phyloP scores from a whole-genome alignment of 92 coral and sea anemone species.

The Nematostella vectensis region DNA sequence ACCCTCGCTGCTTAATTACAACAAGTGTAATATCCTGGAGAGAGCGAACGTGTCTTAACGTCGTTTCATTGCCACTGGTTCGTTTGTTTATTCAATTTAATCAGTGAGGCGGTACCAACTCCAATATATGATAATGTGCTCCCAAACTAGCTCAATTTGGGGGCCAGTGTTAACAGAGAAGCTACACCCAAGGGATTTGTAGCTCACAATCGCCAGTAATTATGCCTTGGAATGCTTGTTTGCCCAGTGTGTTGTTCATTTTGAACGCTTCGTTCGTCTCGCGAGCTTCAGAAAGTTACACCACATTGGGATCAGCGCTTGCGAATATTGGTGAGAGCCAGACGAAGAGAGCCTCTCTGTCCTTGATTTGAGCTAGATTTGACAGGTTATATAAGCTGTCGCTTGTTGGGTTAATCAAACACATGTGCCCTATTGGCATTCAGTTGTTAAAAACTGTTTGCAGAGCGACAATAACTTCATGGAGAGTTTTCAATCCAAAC shows the following conservation, averaged over 20 bases:
- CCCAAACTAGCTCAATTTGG: too few relatives aligned
- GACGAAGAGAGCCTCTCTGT: too few relatives aligned
- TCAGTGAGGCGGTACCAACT: conserved; percentile 2
- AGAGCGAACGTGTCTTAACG: too few relatives aligned
- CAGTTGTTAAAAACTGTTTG: not conserved
- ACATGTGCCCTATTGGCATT: not conserved
- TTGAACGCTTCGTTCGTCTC: conserved; percentile 9
- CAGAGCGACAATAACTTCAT: not conserved
- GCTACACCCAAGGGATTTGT: conserved; percentile 21
- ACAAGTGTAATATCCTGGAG: too few relatives aligned
- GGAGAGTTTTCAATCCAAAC: not conserved
- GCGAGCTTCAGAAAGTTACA: not conserved
- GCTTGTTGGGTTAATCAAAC: conserved; percentile 1
- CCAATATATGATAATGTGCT: too few relatives aligned
- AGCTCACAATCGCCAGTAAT: conserved; percentile 23
- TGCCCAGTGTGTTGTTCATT: conserved; percentile 5
- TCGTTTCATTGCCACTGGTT: too few relatives aligned
- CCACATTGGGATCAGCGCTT: too few relatives aligned
- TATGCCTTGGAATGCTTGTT: conserved; percentile 22
- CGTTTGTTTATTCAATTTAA: not conserved
- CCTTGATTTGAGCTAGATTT: too few relatives aligned
- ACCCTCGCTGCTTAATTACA: too few relatives aligned
- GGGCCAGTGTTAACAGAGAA: not conserved
- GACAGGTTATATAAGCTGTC: not conserved
- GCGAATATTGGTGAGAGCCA: too few relatives aligned